Conservation (phyloP, 2,888 invertebrate genomes). For the Anticlea derivata region DNA sequence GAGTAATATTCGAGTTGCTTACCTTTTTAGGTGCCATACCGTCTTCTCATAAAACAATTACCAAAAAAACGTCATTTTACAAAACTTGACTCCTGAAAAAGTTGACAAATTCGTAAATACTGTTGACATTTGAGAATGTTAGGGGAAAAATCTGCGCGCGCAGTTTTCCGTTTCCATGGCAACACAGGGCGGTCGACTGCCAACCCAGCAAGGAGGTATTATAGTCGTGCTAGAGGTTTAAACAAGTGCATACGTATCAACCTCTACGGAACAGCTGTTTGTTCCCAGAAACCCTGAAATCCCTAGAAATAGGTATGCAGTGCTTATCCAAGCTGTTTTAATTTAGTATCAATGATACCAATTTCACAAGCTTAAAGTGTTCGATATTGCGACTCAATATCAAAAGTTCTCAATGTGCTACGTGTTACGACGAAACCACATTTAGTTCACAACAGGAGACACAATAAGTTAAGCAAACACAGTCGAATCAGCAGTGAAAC, state of each 20-base stretch:
- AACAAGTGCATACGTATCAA: conserved; percentile 11
- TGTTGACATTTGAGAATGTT: conserved; percentile 45
- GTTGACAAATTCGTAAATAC: conserved; percentile 60
- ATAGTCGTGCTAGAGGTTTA: conserved; percentile 15
- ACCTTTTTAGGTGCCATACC: conserved; percentile 78
- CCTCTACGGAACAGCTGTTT: background rate
- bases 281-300: background rate
- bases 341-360: no score
- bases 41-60: conserved; percentile 25
- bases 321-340: background rate
- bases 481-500: no score
- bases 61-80: conserved; percentile 24
- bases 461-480: no score
- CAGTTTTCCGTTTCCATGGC: conserved; percentile 57
- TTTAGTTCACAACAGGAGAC: no score
- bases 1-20: conserved; percentile 34
- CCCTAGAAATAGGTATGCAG: background rate
- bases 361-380: no score
- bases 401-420: background rate
- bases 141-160: conserved; percentile 64
- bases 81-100: conserved; percentile 43
- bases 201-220: conserved; percentile 12
- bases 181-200: conserved; percentile 48
- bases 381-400: background rate
- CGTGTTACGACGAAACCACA: no score